Evolutionary conservation across 1,140 invertebrate genomes (phyloP).

Genomic region (Halictus rubicundus): DNA sequence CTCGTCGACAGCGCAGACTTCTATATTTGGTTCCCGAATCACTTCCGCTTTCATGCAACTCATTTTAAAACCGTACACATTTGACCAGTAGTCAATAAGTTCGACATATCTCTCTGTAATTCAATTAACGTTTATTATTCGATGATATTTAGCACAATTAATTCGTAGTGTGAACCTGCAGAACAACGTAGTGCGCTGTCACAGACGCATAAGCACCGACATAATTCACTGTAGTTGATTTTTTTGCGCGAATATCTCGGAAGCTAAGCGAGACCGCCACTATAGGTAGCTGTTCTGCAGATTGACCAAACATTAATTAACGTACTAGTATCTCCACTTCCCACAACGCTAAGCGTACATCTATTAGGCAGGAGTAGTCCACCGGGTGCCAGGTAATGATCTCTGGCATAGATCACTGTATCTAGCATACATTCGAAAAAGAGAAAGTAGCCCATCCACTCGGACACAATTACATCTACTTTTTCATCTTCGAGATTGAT

Average conservation of each 20-base stretch:
- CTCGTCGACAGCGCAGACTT: constrained; percentile 88
- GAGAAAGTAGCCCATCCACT: constrained; percentile 99
- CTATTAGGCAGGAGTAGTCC: constrained; percentile 93
- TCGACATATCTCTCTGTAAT: constrained; percentile 85
- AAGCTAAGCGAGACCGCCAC: too few species aligned
- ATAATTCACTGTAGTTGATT: too few species aligned
- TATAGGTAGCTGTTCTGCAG: too few species aligned
- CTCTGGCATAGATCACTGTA: constrained; percentile 93
- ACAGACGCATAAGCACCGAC: too few species aligned
- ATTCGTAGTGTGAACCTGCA: neutral
- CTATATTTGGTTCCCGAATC: constrained; percentile 93
- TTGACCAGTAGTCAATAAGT: constrained; percentile 93
- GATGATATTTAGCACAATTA: neutral
- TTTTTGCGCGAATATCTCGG: too few species aligned
- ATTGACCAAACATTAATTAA: constrained; percentile 25
- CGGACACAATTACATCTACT: constrained; percentile 98
- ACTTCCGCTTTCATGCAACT: constrained; percentile 94
- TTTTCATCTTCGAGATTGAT: constrained; percentile 89
- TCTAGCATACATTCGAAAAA: constrained; percentile 99
- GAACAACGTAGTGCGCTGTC: too few species aligned
- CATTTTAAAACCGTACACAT: constrained; percentile 99
- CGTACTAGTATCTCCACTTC: constrained; percentile 92
- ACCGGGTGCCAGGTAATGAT: constrained; percentile 92
- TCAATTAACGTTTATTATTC: constrained; percentile 41
- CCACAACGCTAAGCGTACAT: constrained; percentile 93